Base-by-base conservation (phyloP, 2,797 vertebrate genomes). In the Catamblyrhynchus diadema region DNA sequence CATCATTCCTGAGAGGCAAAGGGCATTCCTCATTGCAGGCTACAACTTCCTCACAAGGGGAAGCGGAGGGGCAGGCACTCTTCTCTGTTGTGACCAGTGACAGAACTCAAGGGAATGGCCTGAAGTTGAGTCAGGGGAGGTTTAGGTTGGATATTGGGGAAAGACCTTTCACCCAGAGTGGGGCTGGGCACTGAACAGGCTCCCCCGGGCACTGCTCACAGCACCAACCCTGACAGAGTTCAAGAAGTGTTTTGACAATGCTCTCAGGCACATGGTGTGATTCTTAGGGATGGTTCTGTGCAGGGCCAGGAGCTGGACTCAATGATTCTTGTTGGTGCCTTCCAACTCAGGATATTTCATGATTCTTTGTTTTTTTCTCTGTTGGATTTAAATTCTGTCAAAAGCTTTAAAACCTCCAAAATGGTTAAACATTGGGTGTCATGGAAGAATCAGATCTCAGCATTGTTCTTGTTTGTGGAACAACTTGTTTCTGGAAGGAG, bases 151-250 rank as follows among this genome's bases (percentile, higher is more conserved):
- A 17, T n/a, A 10, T 2, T 3, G 3, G 27, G 42, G 1, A 37
- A 48, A 61, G 32, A 0, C 28, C 35, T 9, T 81, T 88, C 27
- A 5, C 27, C 15, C 35, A 37, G 32, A 48, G 12, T 1, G 4
- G 3, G 16, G 0, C 0, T 69, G 48, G 17, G 6, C 35, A 18
- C 19, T 23, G 35, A 35, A 37, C 13, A 37, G 50, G 4, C 30
- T 54, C 35, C 32, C 5, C 32, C 37, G 35, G 6, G 23, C 0
- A 37, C 23, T 28, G 22, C 0, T 48, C 35, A n/a, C 13, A 54
- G 27, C 48, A 5, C 15, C 15, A 54, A 48, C 27, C 27, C 48
- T 30, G 10, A 50, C 27, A 10, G 12, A 60, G 41, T 3, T 42
- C 23, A 42, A 21, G 24, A 5, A 28, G 5, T 0, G 0, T 62